Evolutionary conservation across 2,888 invertebrate species (phyloP), one percentile per base, ranked within the genome.

Genomic region (Microplitis deprimator): DNA sequence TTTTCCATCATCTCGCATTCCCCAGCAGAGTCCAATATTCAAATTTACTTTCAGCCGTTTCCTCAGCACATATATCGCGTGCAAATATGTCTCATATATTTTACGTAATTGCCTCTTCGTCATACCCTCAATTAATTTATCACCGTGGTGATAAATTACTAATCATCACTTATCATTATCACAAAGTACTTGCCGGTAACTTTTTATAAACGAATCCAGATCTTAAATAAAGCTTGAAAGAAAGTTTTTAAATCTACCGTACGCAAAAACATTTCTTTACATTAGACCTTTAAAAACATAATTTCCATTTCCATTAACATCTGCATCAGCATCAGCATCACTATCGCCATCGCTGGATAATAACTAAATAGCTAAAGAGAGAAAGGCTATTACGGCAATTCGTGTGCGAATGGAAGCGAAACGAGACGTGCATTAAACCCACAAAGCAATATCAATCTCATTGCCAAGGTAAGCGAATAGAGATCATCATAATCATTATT

Each of bases 331-430:
- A 70, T 65, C 65, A 29, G 65, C 20, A 62, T 65, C 38, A 65
- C 38, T 5, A 65, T 65, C 13, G 29, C 50, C 10, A 50, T 8
- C 50, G 10, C 13, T 5, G 13, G n/a, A 29, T 29, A 59, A 41
- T 72, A 60, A 61, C 39, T 61, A 38, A 62, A 68, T 41, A 20
- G 6, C 17, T 20, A 38, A 40, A 65, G 50, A 67, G 73, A 73
- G 73, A 73, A 73, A 73, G 73, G 73, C 67, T 65, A 73, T 59
- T 67, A 50, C 67, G 67, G 59, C 38, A 59, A 73, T 73, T 73
- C 67, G 65, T 73, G 73, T 67, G 50, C 50, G 13, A 50, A 50
- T 50, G 50, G 8, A 73, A 65, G 73, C 73, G 67, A 73, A 73
- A 73, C 73, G 67, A 73, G 73, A 73, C 67, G 73, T 38, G 62